Conservation (phyloP, 1,140 invertebrate species). For the Thaumetopoea pityocampa region DNA sequence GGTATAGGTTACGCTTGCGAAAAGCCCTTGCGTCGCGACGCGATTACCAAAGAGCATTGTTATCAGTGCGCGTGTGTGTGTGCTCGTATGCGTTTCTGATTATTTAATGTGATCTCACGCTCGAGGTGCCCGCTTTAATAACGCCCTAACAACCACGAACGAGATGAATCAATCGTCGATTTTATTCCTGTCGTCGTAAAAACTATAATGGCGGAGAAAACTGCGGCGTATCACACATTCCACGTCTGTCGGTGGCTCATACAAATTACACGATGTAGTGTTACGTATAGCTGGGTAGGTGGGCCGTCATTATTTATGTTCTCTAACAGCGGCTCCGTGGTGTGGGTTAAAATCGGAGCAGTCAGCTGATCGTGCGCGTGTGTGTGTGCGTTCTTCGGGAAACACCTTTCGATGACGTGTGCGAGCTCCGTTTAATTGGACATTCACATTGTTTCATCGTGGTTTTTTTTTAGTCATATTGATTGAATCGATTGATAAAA, state of each 20-base stretch:
- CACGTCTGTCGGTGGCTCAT: conserved; percentile 55
- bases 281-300: conserved; percentile 71
- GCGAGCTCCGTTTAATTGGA: conserved; percentile 71
- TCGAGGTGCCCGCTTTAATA: conserved; percentile 25
- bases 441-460: conserved; percentile 67
- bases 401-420: conserved; percentile 75
- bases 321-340: conserved; percentile 66
- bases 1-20: neutral
- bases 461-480: conserved; percentile 44
- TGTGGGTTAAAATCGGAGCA: conserved; percentile 74
- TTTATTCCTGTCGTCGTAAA: conserved; percentile 52
- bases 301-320: conserved; percentile 75
- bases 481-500: conserved; percentile 31
- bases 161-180: conserved; percentile 35
- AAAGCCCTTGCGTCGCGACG: conserved; percentile 3
- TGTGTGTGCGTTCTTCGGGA: conserved; percentile 73
- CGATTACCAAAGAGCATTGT: conserved; percentile 28
- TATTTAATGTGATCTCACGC: conserved; percentile 68
- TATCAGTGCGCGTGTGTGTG: conserved; percentile 50
- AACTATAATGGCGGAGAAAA: conserved; percentile 47
- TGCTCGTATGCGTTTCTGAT: conserved; percentile 59
- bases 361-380: conserved; percentile 65
- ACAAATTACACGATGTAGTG: conserved; percentile 69
- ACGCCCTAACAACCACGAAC: conserved; percentile 47
- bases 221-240: conserved; percentile 59